Base-by-base conservation (phyloP, 1,140 invertebrate species). In the Leptestheria dahalacensis region DNA sequence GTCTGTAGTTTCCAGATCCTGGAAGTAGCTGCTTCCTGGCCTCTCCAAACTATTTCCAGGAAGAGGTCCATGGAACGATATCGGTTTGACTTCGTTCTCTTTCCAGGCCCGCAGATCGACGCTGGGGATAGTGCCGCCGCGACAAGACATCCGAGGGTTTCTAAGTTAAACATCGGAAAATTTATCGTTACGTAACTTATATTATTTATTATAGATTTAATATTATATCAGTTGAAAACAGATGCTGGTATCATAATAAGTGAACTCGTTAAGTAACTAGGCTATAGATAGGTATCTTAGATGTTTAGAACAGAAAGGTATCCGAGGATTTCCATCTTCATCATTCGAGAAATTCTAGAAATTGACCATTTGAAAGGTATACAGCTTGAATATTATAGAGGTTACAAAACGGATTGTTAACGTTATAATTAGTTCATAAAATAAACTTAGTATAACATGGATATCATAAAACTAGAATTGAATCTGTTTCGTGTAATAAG, bases 121-220 rank as follows among this genome's bases (percentile, higher is more conserved):
- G 3, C 41, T 26, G 12, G 54, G 61, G 26, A 62, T 62, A 15
- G 46, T 26, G 11, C 41, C 41, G 1, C 54, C 54, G 9, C 56
- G 56, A 21, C 61, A 62, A 33, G 55, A 59, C 10, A 62, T 55
- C 12, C 61, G 54, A 50, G 54, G 61, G 33, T 62, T 62, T 21
- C 61, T 62, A 41, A 18, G 25, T n/a, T n/a, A n/a, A 12, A 18
- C 23, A n/a, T 3, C 6, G 28, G 51, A 59, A 9, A 51, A 51
- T 23, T 24, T 23, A 20, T 23, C 18, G 18, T 10, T 51, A 51
- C 11, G 6, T 18, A 20, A 20, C 11, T 51, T 10, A 9, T 18
- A 51, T 51, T 48, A 48, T 46, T 29, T 33, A 41, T 58, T n/a
- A n/a, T n/a, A n/a, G n/a, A n/a, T n/a, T n/a, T n/a, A n/a, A n/a